phyloP scores from a whole-genome alignment of 2,113 vertebrate genomes.

The Eleginops maclovinus region DNA sequence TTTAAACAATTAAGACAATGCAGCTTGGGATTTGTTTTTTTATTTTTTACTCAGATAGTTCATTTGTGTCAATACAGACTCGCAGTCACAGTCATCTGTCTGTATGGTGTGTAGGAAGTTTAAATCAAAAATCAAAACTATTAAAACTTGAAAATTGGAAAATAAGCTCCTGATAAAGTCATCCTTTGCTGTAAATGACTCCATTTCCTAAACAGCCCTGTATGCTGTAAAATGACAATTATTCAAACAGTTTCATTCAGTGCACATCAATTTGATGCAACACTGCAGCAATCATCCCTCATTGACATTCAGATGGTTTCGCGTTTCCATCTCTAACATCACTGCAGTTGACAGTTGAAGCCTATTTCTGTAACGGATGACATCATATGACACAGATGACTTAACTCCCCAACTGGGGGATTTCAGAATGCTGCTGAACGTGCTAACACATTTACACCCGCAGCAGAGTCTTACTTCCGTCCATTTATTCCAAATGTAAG shows the following conservation, averaged over 20 bases:
- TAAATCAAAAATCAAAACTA: slow-evolving; percentile 3
- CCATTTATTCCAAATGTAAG: slow-evolving; percentile 43
- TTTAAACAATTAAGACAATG: slow-evolving; percentile 37
- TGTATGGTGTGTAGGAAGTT: not conserved
- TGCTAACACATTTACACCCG: slow-evolving; percentile 24
- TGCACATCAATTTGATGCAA: slow-evolving; percentile 75
- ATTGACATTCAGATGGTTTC: slow-evolving; percentile 69
- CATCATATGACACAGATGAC: slow-evolving; percentile 62
- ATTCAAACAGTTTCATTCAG: slow-evolving; percentile 60
- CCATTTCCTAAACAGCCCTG: slow-evolving; percentile 49
- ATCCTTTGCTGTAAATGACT: slow-evolving; percentile 21
- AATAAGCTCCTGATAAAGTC: slow-evolving; percentile 19
- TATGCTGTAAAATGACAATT: slow-evolving; percentile 27
- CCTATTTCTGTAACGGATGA: slow-evolving; percentile 67
- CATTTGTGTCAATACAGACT: slow-evolving; percentile 28
- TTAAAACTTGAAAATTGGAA: not conserved
- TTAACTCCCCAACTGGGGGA: slow-evolving; percentile 34
- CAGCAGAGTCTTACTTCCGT: slow-evolving; percentile 19
- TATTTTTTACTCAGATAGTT: not conserved
- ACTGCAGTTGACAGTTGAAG: slow-evolving; percentile 65
- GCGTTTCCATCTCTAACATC: slow-evolving; percentile 61
- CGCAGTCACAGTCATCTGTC: slow-evolving; percentile 8
- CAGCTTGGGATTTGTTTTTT: not conserved
- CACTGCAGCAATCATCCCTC: slow-evolving; percentile 72
- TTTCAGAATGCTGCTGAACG: slow-evolving; percentile 17